These are phyloP conservation scores for Mythimna lalbum DNA, from an alignment of 2,888 invertebrate genomes.

Conservation along the genomic window DNA sequence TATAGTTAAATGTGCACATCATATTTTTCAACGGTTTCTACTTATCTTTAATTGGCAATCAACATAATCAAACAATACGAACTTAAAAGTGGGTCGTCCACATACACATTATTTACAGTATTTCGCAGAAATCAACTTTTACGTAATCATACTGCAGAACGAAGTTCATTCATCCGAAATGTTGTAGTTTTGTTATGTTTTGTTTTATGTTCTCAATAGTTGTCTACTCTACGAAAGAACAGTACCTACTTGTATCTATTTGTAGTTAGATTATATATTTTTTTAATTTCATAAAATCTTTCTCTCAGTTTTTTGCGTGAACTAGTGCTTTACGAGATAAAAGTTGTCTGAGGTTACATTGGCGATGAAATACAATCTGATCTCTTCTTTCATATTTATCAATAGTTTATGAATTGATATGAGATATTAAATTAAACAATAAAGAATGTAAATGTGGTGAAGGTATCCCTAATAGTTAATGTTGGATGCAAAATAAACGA, in stretches of 20 bases:
- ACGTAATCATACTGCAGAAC: not conserved
- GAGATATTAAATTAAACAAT: not conserved
- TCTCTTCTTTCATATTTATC: not conserved
- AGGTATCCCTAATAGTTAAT: not conserved
- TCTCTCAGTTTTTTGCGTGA: not conserved
- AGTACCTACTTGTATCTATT: not conserved
- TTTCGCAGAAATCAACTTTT: not conserved
- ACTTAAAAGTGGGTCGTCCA: not conserved
- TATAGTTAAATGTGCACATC: not conserved
- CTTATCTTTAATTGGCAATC: not conserved
- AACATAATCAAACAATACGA: not conserved
- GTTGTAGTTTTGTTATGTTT: not conserved
- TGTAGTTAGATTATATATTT: too few species aligned
- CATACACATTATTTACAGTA: not conserved
- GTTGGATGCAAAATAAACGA: constrained; percentile 4
- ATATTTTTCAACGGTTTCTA: not conserved
- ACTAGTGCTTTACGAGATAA: not conserved
- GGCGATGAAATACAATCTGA: not conserved
- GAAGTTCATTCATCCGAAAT: not conserved
- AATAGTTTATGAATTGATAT: not conserved
- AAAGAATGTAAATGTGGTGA: not conserved
- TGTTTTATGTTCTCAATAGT: not conserved
- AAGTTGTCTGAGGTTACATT: not conserved
- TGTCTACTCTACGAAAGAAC: not conserved
- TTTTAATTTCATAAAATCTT: not conserved